Evolutionary conservation across 2,113 vertebrate genomes (phyloP).

Genomic region (Blennius ocellaris): DNA sequence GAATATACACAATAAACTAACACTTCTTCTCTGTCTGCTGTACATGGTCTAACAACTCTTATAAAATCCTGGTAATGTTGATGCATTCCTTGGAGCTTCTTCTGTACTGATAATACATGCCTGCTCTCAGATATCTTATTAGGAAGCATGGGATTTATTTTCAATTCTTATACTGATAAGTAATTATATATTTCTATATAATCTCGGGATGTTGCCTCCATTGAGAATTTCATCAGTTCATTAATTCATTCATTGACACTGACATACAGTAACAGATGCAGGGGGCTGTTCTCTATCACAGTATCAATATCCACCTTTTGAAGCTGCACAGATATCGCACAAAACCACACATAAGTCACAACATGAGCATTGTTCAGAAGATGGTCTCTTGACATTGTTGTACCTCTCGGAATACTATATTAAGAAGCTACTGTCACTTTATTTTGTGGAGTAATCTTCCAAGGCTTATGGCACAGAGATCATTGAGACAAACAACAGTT

Average conservation of each 20-base stretch:
- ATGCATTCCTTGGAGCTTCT: background rate
- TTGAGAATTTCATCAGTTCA: background rate
- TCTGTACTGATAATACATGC: background rate
- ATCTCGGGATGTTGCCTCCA: background rate
- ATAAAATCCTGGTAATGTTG: background rate
- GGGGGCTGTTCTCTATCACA: background rate
- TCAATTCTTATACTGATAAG: background rate
- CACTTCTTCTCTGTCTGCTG: too few species aligned
- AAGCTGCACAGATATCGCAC: background rate
- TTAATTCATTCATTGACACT: background rate
- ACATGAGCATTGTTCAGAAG: background rate
- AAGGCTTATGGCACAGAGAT: background rate
- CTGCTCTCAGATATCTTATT: background rate
- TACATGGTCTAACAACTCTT: too few species aligned
- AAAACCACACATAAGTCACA: background rate
- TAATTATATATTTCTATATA: background rate
- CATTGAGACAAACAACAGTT: background rate
- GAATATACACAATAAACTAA: too few species aligned
- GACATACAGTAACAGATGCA: background rate
- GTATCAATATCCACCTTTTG: background rate
- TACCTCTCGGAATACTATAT: background rate
- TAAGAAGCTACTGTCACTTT: background rate
- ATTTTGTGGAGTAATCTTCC: background rate
- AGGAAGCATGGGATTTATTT: conserved; percentile 2
- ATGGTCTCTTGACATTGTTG: background rate